These are phyloP conservation scores for Coptodon rendalli DNA, from an alignment of 2,113 vertebrate species.

Conservation along the genomic window DNA sequence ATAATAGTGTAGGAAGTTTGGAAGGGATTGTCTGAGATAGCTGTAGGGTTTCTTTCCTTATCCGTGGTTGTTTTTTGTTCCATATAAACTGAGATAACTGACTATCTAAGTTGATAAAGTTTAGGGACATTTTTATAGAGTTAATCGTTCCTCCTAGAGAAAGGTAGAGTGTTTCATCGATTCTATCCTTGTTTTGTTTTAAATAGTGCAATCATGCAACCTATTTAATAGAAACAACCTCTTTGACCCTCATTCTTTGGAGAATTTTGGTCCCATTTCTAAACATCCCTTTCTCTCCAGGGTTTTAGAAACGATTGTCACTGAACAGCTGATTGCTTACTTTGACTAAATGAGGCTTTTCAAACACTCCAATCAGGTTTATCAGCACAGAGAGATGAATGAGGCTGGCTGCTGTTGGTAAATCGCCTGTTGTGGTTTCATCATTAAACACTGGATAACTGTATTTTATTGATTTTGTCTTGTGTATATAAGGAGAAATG, in stretches of 20 bases:
- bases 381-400: not conserved
- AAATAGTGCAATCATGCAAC: not conserved
- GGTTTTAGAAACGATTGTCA: not conserved
- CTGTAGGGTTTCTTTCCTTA: not conserved
- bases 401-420: not conserved
- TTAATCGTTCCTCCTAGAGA: not conserved
- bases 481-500: not conserved
- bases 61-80: not conserved
- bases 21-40: not conserved
- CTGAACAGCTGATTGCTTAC: not conserved
- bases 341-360: not conserved
- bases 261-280: not conserved
- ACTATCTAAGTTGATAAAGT: not conserved
- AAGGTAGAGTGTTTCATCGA: not conserved
- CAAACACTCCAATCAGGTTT: not conserved
- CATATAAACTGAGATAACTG: not conserved
- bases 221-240: not conserved
- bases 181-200: not conserved
- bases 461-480: accelerated
- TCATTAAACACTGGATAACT: not conserved
- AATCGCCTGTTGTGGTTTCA: not conserved
- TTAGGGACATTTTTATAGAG: not conserved
- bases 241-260: not conserved
- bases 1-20: not conserved
- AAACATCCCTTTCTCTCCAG: not conserved